phyloP scores from a whole-genome alignment of 1,140 invertebrate genomes.

The Proales similis region DNA sequence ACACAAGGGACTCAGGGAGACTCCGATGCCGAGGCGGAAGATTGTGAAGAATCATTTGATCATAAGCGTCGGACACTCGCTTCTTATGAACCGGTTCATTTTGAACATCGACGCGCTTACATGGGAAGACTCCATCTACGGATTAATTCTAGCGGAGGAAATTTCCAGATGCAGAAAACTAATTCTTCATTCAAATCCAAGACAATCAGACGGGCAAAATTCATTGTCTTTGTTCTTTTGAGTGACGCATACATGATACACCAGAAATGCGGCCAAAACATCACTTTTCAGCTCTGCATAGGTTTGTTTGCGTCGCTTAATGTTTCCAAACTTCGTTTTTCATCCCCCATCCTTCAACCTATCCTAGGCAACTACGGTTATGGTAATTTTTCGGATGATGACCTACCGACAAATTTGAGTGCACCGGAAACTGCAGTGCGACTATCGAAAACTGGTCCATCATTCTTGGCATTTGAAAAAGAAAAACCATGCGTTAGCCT shows the following conservation, averaged over 20 bases:
- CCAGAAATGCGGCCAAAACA: not conserved
- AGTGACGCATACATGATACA: conserved; percentile 30
- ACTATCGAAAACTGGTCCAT: not conserved
- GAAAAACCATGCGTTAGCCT: conserved; percentile 25
- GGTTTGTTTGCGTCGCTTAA: too few relatives aligned
- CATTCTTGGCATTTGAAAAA: conserved; percentile 23
- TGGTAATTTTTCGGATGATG: conserved; percentile 9
- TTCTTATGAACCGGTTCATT: not conserved
- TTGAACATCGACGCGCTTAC: conserved; percentile 15
- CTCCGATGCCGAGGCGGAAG: conserved; percentile 3
- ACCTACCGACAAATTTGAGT: not conserved
- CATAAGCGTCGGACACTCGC: not conserved
- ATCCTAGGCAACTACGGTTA: conserved; percentile 10
- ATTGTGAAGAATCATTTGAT: not conserved
- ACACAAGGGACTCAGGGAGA: conserved; percentile 14
- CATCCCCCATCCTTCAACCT: not conserved
- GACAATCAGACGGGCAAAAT: not conserved
- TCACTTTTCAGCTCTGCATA: conserved; percentile 33
- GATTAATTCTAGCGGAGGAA: not conserved
- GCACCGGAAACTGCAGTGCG: conserved; percentile 10
- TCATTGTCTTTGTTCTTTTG: conserved; percentile 16
- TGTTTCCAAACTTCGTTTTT: not conserved
- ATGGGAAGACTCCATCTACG: conserved; percentile 2
- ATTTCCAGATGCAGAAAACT: conserved; percentile 5
- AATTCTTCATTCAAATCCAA: not conserved